Evolutionary conservation across 2,888 invertebrate species (phyloP).

Genomic region (Monochamus alternatus): DNA sequence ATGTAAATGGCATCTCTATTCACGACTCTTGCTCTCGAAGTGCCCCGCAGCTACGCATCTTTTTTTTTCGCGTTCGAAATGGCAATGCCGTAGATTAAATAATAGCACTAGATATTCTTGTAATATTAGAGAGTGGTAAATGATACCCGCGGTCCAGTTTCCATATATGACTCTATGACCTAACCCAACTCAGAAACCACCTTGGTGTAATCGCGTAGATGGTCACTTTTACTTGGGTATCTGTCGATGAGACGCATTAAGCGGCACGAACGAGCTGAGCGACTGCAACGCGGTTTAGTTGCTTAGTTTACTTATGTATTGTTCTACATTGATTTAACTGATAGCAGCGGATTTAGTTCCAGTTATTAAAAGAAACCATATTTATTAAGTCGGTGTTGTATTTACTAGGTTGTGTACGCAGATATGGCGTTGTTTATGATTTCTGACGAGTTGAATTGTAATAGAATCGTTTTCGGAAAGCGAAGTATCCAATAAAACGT

Average conservation of each 20-base stretch:
- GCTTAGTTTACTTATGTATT: too few species aligned
- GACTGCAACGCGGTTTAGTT: too few species aligned
- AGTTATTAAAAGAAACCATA: too few species aligned
- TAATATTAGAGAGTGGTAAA: slow-evolving; percentile 23
- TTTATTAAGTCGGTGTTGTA: too few species aligned
- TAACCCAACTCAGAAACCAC: slow-evolving; percentile 16
- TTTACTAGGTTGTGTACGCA: too few species aligned
- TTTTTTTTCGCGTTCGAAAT: background rate
- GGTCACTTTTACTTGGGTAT: slow-evolving; percentile 14
- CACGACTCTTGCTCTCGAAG: background rate
- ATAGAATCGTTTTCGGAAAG: too few species aligned
- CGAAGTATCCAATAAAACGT: too few species aligned
- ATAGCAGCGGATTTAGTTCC: too few species aligned
- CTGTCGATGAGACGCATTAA: background rate
- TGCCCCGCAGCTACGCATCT: background rate
- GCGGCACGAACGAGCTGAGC: too few species aligned
- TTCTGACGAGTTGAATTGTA: background rate
- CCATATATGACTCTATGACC: slow-evolving; percentile 25
- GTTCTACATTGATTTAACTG: too few species aligned
- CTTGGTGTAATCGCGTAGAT: slow-evolving; percentile 13
- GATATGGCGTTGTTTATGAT: too few species aligned
- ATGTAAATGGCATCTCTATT: too few species aligned
- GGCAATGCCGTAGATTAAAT: background rate
- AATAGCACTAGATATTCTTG: slow-evolving; percentile 9
- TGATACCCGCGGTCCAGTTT: slow-evolving; percentile 19